Evolutionary conservation across 2,888 invertebrate species (phyloP), one percentile per base, ranked within the genome.

Genomic region (Baccha elongata): DNA sequence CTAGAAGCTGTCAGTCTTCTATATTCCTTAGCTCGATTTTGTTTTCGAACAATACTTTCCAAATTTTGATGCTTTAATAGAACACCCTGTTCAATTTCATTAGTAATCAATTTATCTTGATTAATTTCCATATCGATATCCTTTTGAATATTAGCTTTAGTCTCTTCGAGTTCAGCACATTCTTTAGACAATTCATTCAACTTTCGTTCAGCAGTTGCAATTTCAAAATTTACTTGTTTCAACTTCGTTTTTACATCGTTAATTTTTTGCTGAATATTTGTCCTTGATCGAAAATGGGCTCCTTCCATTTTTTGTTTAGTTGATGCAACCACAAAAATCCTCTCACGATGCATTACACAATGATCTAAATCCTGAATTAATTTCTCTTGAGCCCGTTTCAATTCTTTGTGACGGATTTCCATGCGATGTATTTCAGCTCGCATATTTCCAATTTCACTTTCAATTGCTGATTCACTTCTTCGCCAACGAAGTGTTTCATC

Each of bases 391-490:
- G 91, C 89, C 1, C 89, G 87, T 35, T 88, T 89, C 0, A 91
- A 84, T 75, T 91, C 90, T 23, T 85, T 87, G 48, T 87, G 87
- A 2, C 91, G 87, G 42, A 96, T 95, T 90, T 95, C 93, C 96
- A 96, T 96, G 85, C 95, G 92, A 86, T 96, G 96, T 87, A 97
- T 96, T 91, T 97, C 96, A 40, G 92, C 92, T 87, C 93, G 94
- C 96, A 96, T 96, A 32, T 92, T 92, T 0, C 94, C 94, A 17
- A 96, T 92, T 88, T 96, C 96, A 1, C 96, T 95, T 4, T 92
- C 93, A 1, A 92, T 90, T 0, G 93, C 92, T 71, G 93, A 92
- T 69, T 95, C 95, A 35, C 93, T 92, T 65, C 93, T 93, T 55
- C 95, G 93, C 87, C 92, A 94, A 85, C 93, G 93, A 86, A 94